A percentile compares a stretch with the other conserved stretches of the same genome.
Evolutionary conservation across 2,888 invertebrate genomes (phyloP).

Genomic region (Anorthoa munda): DNA sequence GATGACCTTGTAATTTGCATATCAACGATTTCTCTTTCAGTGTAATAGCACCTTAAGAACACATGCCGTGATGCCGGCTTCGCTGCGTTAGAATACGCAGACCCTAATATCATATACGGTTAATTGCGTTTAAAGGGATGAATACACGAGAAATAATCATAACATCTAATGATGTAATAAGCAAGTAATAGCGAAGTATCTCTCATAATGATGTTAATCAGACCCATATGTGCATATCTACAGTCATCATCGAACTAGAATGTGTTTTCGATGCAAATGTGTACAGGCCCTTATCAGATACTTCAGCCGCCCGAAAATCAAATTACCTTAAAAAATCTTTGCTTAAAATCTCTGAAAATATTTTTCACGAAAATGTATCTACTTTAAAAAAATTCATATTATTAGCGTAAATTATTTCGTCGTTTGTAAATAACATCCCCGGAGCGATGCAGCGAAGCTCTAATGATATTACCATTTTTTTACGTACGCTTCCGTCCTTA

Average conservation of each 20-base stretch:
- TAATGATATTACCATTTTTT: conserved; percentile 84
- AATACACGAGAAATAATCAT: conserved; percentile 46
- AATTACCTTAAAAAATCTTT: not conserved
- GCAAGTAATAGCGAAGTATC: conserved; percentile 47
- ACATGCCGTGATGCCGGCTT: conserved; percentile 14
- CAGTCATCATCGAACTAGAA: conserved; percentile 35
- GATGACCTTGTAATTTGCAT: conserved; percentile 6
- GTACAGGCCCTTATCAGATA: conserved; percentile 34
- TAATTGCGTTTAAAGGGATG: conserved; percentile 58
- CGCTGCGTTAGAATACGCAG: conserved; percentile 29
- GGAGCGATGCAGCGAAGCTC: conserved; percentile 69
- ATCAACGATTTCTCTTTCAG: conserved; percentile 10
- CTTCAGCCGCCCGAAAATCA: conserved; percentile 3
- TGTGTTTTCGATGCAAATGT: conserved; percentile 47
- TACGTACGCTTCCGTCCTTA: conserved; percentile 78
- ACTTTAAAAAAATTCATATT: conserved; percentile 45
- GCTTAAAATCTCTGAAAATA: conserved; percentile 26
- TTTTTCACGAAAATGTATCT: conserved; percentile 32
- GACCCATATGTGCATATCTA: not conserved
- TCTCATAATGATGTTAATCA: conserved; percentile 47
- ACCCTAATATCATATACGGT: conserved; percentile 52
- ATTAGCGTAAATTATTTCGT: conserved; percentile 59
- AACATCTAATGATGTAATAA: conserved; percentile 54
- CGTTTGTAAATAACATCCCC: conserved; percentile 68
- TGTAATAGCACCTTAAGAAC: conserved; percentile 17